phyloP scores from a whole-genome alignment of 2,888 invertebrate genomes.

The Antheraea yamamai region DNA sequence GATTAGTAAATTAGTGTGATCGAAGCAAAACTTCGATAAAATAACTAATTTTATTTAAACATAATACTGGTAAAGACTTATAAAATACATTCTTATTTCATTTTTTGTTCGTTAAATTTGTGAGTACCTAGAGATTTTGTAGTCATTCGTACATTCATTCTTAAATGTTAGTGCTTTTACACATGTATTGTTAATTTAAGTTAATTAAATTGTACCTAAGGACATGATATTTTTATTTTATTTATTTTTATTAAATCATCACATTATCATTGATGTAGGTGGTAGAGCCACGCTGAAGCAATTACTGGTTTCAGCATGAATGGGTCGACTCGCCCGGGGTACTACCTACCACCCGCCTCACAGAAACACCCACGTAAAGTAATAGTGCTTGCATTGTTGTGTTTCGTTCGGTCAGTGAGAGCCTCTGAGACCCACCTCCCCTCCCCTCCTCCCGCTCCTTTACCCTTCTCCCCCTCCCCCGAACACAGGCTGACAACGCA shows the following conservation, averaged over 20 bases:
- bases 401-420: no score
- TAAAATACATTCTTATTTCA: slow-evolving; percentile 27
- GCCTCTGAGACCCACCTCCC: no score
- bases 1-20: background rate
- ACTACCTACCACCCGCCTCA: no score
- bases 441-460: no score
- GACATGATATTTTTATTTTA: slow-evolving; percentile 37
- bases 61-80: background rate
- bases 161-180: slow-evolving; percentile 54
- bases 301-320: no score
- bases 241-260: slow-evolving; percentile 7
- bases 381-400: no score
- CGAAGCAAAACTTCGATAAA: background rate
- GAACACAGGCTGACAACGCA: no score
- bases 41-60: background rate
- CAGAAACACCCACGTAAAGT: no score
- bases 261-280: no score
- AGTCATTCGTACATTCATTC: slow-evolving; percentile 29
- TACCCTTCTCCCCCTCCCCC: no score
- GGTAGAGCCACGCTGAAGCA: no score
- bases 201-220: slow-evolving; percentile 69
- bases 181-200: slow-evolving; percentile 73
- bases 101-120: slow-evolving; percentile 27
- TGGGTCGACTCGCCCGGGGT: no score
- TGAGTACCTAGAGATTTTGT: slow-evolving; percentile 27